Evolutionary conservation across 64 coral and sea anemone genomes (phyloP).

Genomic region (Stylophora pistillata): DNA sequence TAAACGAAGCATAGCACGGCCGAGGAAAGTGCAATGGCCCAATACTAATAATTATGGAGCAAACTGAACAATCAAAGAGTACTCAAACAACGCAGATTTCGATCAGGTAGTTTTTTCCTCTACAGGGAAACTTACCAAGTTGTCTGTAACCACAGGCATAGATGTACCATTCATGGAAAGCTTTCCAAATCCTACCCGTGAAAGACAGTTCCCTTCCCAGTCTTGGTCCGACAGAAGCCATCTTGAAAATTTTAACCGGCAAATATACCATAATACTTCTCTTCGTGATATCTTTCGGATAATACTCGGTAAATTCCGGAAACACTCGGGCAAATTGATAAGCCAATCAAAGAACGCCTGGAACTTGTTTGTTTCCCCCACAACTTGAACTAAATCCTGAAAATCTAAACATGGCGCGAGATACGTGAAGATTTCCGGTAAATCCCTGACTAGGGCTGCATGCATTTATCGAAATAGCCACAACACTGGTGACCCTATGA

Average conservation of each 20-base stretch:
- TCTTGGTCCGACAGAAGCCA: slow-evolving; percentile 87
- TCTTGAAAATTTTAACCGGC: slow-evolving; percentile 40
- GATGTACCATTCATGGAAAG: slow-evolving; percentile 95
- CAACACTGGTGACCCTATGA: slow-evolving; percentile 26
- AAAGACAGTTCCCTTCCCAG: slow-evolving; percentile 74
- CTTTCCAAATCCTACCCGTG: slow-evolving; percentile 78
- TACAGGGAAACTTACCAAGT: slow-evolving; percentile 74
- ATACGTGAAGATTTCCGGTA: not conserved
- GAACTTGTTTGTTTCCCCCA: slow-evolving; percentile 19
- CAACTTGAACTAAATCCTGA: slow-evolving; percentile 53
- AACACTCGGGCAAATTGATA: slow-evolving; percentile 16
- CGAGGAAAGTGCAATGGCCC: too few species aligned
- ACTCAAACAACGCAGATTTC: not conserved
- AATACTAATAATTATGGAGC: too few species aligned
- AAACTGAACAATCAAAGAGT: not conserved
- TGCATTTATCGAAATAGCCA: slow-evolving; percentile 2
- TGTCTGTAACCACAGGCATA: slow-evolving; percentile 97
- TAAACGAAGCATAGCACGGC: too few species aligned
- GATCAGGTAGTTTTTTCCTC: not conserved
- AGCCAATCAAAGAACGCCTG: slow-evolving; percentile 71
- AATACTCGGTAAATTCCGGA: not conserved
- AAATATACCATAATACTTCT: slow-evolving; percentile 69
- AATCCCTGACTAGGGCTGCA: not conserved
- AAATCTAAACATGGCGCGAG: slow-evolving; percentile 80
- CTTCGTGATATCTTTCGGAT: slow-evolving; percentile 30